These are phyloP conservation scores for Spea bombifrons DNA, from an alignment of 2,113 vertebrate genomes.

Conservation along the genomic window DNA sequence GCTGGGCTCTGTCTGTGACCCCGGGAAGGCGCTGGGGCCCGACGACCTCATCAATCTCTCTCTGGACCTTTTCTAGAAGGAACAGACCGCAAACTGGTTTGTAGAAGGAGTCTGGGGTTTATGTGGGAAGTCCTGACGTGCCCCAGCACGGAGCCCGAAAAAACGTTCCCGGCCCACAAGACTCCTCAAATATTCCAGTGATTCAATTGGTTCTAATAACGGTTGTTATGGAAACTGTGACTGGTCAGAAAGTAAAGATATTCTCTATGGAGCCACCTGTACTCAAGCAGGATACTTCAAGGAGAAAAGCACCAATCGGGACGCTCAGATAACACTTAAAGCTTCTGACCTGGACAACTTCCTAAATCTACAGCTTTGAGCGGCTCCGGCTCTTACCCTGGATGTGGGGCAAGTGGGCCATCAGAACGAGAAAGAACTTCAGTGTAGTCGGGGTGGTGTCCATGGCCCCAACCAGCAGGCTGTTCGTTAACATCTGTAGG, in stretches of 20 bases:
- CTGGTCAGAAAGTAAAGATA: no score
- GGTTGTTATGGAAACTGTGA: no score
- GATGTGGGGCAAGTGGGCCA: not conserved
- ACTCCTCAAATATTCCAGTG: no score
- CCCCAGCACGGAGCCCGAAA: no score
- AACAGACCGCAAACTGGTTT: not conserved
- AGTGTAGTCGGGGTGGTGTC: slow-evolving; percentile 7
- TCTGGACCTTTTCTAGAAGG: slow-evolving; percentile 47
- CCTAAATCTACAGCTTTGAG: not conserved
- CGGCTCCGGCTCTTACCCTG: slow-evolving; percentile 4
- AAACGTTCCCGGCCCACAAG: no score
- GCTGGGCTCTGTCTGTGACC: slow-evolving; percentile 46
- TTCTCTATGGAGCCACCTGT: no score
- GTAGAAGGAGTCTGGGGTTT: no score
- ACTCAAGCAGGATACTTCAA: no score
- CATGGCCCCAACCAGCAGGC: not conserved
- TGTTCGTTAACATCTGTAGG: not conserved
- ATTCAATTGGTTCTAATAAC: no score
- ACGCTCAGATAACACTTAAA: no score
- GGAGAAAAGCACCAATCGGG: no score
- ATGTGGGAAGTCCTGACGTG: no score
- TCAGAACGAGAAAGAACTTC: not conserved
- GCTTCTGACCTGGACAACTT: not conserved
- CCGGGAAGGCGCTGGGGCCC: slow-evolving; percentile 21
- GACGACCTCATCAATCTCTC: slow-evolving; percentile 54